Evolutionary conservation across 2,113 vertebrate species (phyloP).

Genomic region (Leucosticte australis): DNA sequence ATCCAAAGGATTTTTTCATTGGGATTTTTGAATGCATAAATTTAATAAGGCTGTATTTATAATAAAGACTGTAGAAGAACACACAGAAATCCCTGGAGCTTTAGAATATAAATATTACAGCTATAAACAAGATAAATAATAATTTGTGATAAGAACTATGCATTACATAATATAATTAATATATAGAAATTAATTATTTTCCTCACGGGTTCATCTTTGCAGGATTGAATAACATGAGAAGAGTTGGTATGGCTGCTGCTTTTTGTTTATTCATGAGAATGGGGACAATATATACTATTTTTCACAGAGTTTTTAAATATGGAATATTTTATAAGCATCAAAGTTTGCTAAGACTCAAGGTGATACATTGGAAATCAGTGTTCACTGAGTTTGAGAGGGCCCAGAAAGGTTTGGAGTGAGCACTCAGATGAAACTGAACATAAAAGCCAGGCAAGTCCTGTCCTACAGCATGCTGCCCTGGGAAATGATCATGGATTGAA

Average conservation of each 20-base stretch:
- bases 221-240: not conserved
- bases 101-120: not conserved
- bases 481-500: not conserved
- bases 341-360: not conserved
- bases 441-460: not conserved
- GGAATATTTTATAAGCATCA: not conserved
- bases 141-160: not conserved
- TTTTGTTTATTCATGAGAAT: not conserved
- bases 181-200: not conserved
- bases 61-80: not conserved
- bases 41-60: not conserved
- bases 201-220: not conserved
- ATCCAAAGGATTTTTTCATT: not conserved
- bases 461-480: not conserved
- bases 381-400: not conserved
- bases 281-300: not conserved
- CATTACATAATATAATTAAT: not conserved
- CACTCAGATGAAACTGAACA: not conserved
- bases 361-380: not conserved
- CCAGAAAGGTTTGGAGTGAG: not conserved
- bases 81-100: not conserved
- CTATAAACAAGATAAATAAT: not conserved
- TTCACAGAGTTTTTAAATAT: not conserved
- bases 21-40: not conserved
- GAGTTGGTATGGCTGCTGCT: not conserved